Conservation (phyloP, 2,113 vertebrate species). For the Gallinago jamesoni region DNA sequence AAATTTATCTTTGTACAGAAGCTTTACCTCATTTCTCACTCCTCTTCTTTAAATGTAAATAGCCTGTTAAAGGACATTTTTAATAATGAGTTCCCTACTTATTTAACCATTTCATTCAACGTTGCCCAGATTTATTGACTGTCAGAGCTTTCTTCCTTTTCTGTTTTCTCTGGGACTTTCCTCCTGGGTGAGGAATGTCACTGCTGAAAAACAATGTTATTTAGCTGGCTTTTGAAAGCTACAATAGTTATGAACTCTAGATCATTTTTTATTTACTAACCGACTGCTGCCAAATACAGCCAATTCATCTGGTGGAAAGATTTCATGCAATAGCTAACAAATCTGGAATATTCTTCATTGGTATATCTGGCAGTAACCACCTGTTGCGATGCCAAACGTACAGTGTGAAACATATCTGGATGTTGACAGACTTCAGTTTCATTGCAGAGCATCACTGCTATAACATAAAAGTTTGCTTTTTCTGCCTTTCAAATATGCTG, state of each 20-base stretch:
- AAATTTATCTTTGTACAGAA: slow-evolving; percentile 30
- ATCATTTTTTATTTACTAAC: slow-evolving; percentile 57
- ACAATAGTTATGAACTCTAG: slow-evolving; percentile 51
- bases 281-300: slow-evolving; percentile 53
- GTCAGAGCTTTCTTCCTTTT: slow-evolving; percentile 34
- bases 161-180: slow-evolving; percentile 27
- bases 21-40: slow-evolving; percentile 35
- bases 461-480: slow-evolving; percentile 62
- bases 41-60: slow-evolving; percentile 42
- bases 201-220: slow-evolving; percentile 50
- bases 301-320: slow-evolving; percentile 58
- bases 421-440: slow-evolving; percentile 57
- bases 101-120: slow-evolving; percentile 61
- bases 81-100: slow-evolving; percentile 22
- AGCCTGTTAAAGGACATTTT: slow-evolving; percentile 39
- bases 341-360: slow-evolving; percentile 56
- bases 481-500: slow-evolving; percentile 49
- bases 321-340: slow-evolving; percentile 36
- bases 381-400: slow-evolving; percentile 57
- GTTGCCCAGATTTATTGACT: slow-evolving; percentile 49
- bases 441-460: slow-evolving; percentile 40
- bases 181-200: slow-evolving; percentile 42
- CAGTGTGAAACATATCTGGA: slow-evolving; percentile 64
- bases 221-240: slow-evolving; percentile 47
- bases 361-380: slow-evolving; percentile 60